Conservation (phyloP, 1,140 invertebrate genomes). For the Vanessa tameamea region DNA sequence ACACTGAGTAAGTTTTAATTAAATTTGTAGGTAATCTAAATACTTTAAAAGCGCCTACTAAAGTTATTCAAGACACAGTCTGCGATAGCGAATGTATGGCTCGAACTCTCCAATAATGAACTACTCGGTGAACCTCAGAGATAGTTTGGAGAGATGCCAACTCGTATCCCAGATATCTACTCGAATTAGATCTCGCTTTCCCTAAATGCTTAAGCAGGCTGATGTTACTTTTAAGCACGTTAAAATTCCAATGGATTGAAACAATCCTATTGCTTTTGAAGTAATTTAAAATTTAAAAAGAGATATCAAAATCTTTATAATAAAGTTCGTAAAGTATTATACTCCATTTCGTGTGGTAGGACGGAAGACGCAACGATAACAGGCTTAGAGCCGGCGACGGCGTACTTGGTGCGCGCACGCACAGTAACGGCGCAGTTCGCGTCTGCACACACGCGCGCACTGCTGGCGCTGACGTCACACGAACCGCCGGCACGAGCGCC, state of each 20-base stretch:
- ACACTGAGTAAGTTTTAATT: slow-evolving; percentile 62
- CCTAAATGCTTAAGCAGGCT: neutral
- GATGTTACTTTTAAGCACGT: slow-evolving; percentile 9
- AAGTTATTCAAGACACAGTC: neutral
- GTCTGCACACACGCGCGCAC: slow-evolving; percentile 67
- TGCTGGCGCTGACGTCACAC: slow-evolving; percentile 67
- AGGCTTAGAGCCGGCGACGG: slow-evolving; percentile 87
- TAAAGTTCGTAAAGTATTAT: neutral
- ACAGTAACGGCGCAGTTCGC: slow-evolving; percentile 72
- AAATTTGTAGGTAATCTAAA: neutral
- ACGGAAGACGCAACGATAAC: slow-evolving; percentile 79
- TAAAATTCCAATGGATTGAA: slow-evolving; percentile 1
- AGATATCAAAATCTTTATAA: no score
- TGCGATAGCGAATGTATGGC: neutral
- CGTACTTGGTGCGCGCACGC: slow-evolving; percentile 86
- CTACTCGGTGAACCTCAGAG: neutral
- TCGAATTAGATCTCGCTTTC: neutral
- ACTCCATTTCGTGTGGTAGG: slow-evolving; percentile 36
- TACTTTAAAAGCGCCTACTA: neutral
- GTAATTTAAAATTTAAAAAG: no score
- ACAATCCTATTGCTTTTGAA: no score
- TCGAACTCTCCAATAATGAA: neutral
- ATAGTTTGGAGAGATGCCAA: slow-evolving; percentile 4
- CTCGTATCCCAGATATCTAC: neutral
- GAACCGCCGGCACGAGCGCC: slow-evolving; percentile 69